Evolutionary conservation across 2,797 vertebrate species (phyloP), one percentile per base, ranked within the genome.

Genomic region (Darevskia nairensis): DNA sequence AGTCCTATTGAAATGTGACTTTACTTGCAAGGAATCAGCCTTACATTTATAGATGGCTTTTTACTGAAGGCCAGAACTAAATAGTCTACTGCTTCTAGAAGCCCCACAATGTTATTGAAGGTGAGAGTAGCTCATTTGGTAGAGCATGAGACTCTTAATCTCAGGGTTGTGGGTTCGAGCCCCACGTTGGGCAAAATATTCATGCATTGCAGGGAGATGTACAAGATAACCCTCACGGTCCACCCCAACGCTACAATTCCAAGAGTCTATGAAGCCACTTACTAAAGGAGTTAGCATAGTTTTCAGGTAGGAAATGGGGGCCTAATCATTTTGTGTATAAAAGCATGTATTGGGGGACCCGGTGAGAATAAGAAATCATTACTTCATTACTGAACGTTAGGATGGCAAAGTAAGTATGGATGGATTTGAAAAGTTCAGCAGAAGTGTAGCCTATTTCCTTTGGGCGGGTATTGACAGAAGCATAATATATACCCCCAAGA

Each of bases 221-320:
- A 50, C 50, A 50, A 50, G 50, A 55, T 55, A 55, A 55, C 50
- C 50, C 50, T 4, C 13, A 55, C 13, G 13, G 50, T 55, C 50
- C 50, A 15, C 0, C 50, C 50, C 13, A 55, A 55, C 1, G 50
- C 3, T 15, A 50, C 13, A 50, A 50, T 50, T 15, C 50, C 3
- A 55, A 15, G 50, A 55, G 50, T 55, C 50, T 55, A 55, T 55
- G 50, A 85, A 64, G 2, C 27, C 79, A 83, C 15, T 59, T 15
- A 89, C 87, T 21, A 61, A 85, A 27, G 59, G 21, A 88, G 21
- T 80, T 86, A n/a, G n/a, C 82, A 21, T 4, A 66, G 46, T 32
- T 92, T 91, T 90, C 75, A 81, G n/a, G 9, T 2, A 23, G n/a
- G n/a, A 91, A 91, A 85, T 80, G 80, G 19, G 71, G 74, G 5